A percentile compares a stretch with the other conserved stretches of the same genome.
phyloP scores from a whole-genome alignment of 2,797 vertebrate genomes.

The Podarcis lilfordi region DNA sequence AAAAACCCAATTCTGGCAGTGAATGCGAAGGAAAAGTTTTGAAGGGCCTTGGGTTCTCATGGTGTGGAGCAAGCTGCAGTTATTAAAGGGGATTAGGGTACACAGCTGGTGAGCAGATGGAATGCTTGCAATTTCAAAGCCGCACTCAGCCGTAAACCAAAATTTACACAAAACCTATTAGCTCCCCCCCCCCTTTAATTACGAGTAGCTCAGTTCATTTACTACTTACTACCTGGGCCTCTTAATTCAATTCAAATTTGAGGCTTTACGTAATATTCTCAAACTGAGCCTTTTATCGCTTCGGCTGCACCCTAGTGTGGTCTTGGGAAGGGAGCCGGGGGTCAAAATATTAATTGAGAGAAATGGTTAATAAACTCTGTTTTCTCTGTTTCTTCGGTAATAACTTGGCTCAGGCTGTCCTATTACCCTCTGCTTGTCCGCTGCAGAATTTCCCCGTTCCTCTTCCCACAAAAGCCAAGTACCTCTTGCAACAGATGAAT shows the following conservation, averaged over 20 bases:
- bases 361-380: constrained; percentile 32
- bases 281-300: constrained; percentile 21
- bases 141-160: constrained; percentile 75
- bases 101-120: constrained; percentile 87
- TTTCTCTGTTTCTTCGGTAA: neutral
- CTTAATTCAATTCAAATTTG: constrained; percentile 18
- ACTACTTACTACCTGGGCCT: constrained; percentile 34
- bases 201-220: constrained; percentile 51
- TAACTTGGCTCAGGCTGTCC: constrained; percentile 31
- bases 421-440: constrained; percentile 28
- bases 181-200: constrained; percentile 20
- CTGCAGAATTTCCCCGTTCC: constrained; percentile 5
- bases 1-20: constrained; percentile 51
- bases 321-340: constrained; percentile 14
- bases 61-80: constrained; percentile 66
- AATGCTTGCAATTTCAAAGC: constrained; percentile 81
- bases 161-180: constrained; percentile 42
- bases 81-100: constrained; percentile 75
- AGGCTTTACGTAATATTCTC: constrained; percentile 24
- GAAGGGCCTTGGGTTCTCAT: constrained; percentile 69
- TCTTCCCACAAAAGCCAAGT: neutral
- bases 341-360: constrained; percentile 30
- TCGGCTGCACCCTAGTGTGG: neutral
- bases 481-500: neutral
- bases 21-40: constrained; percentile 61